Evolutionary conservation across 2,113 vertebrate species (phyloP), one percentile per base, ranked within the genome.

Genomic region (Zosterops lateralis): DNA sequence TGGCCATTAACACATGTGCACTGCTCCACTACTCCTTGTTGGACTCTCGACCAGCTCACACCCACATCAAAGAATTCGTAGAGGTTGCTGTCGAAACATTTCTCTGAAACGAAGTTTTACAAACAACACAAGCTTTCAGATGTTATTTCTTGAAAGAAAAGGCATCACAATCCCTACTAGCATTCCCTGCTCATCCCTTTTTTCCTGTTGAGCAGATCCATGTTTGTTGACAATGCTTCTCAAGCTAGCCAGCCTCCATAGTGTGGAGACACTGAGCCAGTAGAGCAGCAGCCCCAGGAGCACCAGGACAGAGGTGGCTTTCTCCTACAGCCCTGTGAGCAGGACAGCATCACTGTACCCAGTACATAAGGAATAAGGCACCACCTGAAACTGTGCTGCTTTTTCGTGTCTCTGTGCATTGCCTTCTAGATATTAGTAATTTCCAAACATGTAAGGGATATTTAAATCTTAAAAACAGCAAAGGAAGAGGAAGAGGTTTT

Each of bases 61-160:
- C 98, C 98, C 17, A 17, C 85, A 92, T 98, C 98, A 96, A 99
- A 98, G 95, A 98, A 92, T 80, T 96, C 98, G 0, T 98, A 95
- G 96, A 99, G 99, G 34, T 91, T 79, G 36, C 96, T 95, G 71
- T 99, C 99, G 60, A 98, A 99, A 96, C 99, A 99, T 75, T 97
- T 99, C 44, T 92, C 99, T 99, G 96, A 88, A 96, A 92, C 1
- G 6, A 12, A 78, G 42, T 87, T 92, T 62, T 19, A 81, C 80
- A 87, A 83, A 50, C 25, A 85, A 34, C 14, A 85, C 29, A 64
- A 56, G 31, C 4, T 58, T 86, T 95, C 51, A 77, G 57, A 91
- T 48, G 48, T 91, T 75, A 68, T 68, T 92, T 66, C 34, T 51
- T 65, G 12, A 10, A 42, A 80, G 53, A 50, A 85, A 64, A 20